Evolutionary conservation across 37 sponge, comb jelly and placozoan species (phyloP), one percentile per base, ranked within the genome.

Genomic region (Ephydatia muelleri): DNA sequence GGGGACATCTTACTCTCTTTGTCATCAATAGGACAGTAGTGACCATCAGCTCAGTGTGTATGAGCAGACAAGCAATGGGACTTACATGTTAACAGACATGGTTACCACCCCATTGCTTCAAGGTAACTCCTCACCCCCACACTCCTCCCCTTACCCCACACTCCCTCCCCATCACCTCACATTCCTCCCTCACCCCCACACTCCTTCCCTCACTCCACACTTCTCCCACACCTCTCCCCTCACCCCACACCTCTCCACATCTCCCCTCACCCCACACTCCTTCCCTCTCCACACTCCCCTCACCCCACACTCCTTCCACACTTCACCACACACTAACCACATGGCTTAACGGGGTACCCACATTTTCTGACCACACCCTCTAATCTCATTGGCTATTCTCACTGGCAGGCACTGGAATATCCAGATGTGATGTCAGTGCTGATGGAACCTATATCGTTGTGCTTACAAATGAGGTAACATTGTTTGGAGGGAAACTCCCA

Each of bases 371-470:
- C 57, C 12, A 14, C 57, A 57, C 57, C 16, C 33, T 25, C 33
- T n/a, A n/a, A 34, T 11, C 33, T 23, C 22, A 13, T 23, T 16
- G 16, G 28, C 28, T 34, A 34, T 21, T 21, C 31, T 35, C 22
- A 11, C 38, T 5, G 32, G 2, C 31, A 80, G 80, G 65, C 65
- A 80, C 67, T 0, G 80, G 67, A 19, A 67, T 80, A 29, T 5
- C 1, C 6, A 80, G 65, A 67, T 80, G 80, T 80, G 80, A 32
- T 29, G 35, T 28, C 0, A 64, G 65, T 34, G 23, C 33, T 80
- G 80, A 80, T 73, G 74, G 74, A 34, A 31, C 22, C 8, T 73
- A 33, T 73, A 23, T 73, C 22, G 33, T 35, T 37, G 36, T 37
- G 33, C 74, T 73, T 21, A 73, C 74, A 25, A 37, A 73, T 37